Base-by-base conservation (phyloP, 2,888 invertebrate genomes). In the Trypoxylon attenuatum region DNA sequence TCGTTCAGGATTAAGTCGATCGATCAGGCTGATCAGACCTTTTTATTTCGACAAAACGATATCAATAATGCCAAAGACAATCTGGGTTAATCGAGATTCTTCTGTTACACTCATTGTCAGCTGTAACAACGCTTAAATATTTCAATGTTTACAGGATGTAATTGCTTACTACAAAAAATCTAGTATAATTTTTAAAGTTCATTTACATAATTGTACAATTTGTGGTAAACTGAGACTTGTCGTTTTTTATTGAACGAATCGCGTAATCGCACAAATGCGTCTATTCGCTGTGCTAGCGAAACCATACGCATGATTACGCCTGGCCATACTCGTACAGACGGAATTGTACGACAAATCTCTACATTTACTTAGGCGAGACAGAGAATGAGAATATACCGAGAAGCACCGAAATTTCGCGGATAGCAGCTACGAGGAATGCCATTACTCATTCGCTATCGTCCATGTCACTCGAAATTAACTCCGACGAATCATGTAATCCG, bases 361-460 rank as follows among this genome's bases (percentile, higher is more conserved):
- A n/a, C 29, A 6, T 22, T 50, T 50, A 22, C 16, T 13, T 13
- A 10, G 29, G 39, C 19, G 10, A 56, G 45, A 55, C 21, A 46
- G 25, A 38, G 10, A 33, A 22, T n/a, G 33, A 39, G 50, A 29
- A 23, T 49, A 13, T 39, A 50, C 25, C 25, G 46, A 42, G 58
- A 69, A 67, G 65, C 71, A 69, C 68, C 47, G 53, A 63, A 63
- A 52, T 54, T 57, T 62, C 60, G 15, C 22, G 38, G 52, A 60
- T 71, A 63, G n/a, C 27, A n/a, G n/a, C 50, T 45, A 52, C 22
- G 50, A 45, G 38, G 21, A 45, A 19, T 23, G 50, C 13, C 46
- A 63, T 49, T 63, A 67, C 66, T 56, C 57, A 54, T 43, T 57
- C 54, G 42, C 51, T 16, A 53, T 54, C 33, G 51, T 23, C 53